Evolutionary conservation across 2,113 vertebrate species (phyloP).

Genomic region (Panthera uncia): DNA sequence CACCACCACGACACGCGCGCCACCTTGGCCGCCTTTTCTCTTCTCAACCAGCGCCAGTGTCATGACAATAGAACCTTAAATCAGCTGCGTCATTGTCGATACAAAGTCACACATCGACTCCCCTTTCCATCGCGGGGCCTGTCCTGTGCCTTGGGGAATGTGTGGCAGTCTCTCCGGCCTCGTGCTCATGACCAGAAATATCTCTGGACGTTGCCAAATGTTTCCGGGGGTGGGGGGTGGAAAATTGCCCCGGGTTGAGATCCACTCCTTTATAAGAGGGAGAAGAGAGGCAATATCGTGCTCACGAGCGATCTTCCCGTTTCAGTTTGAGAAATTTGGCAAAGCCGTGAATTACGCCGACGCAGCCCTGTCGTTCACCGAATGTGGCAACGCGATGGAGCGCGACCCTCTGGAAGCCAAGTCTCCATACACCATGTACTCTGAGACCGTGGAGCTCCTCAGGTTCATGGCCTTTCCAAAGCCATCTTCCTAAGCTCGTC

Average conservation of each 20-base stretch:
- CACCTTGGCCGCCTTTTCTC: not conserved
- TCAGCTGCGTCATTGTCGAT: not conserved
- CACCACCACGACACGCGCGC: no score
- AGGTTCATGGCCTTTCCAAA: slow-evolving; percentile 89
- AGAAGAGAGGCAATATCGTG: slow-evolving; percentile 55
- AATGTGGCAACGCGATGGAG: slow-evolving; percentile 99
- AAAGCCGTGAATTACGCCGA: slow-evolving; percentile 99
- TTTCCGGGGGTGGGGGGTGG: no score
- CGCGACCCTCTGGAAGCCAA: slow-evolving; percentile 97
- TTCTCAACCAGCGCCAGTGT: not conserved
- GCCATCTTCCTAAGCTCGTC: slow-evolving; percentile 84
- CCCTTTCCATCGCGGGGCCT: not conserved
- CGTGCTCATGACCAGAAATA: not conserved
- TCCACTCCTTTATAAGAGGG: not conserved
- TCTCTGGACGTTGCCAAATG: not conserved
- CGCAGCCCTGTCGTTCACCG: slow-evolving; percentile 97
- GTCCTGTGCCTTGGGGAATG: not conserved
- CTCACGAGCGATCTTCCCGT: slow-evolving; percentile 73
- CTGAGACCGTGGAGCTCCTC: slow-evolving; percentile 98
- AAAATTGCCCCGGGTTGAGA: not conserved
- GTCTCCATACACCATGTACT: slow-evolving; percentile 99
- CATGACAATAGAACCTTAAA: not conserved
- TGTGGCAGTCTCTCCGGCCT: not conserved
- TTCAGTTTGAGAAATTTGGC: slow-evolving; percentile 97
- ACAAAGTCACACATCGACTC: not conserved